phyloP scores from a whole-genome alignment of 2,888 invertebrate species.

The Cantharis rufa region DNA sequence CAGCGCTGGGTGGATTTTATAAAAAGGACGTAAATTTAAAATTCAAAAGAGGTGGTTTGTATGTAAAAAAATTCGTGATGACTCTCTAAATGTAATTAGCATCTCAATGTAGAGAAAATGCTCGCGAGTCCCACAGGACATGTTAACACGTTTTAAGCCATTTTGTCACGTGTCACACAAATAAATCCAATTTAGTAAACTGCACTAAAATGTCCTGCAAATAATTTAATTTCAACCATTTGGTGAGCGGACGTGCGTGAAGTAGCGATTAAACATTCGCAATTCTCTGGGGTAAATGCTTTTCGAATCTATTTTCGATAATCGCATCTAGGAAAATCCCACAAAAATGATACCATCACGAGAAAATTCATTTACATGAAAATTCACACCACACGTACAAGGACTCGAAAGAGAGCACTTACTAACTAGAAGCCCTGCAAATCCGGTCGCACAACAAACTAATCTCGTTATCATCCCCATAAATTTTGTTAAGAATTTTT shows the following conservation, averaged over 20 bases:
- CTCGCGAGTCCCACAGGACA: slow-evolving; percentile 18
- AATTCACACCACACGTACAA: neutral
- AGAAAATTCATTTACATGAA: neutral
- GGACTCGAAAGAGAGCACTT: neutral
- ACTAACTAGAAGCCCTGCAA: slow-evolving; percentile 15
- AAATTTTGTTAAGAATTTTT: slow-evolving; percentile 1
- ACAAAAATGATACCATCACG: neutral
- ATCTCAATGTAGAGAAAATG: slow-evolving; percentile 3
- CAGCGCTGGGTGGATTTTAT: neutral
- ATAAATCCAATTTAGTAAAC: slow-evolving; percentile 30
- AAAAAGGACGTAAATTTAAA: neutral
- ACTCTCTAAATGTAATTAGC: neutral
- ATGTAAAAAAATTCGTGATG: neutral
- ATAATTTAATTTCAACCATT: slow-evolving; percentile 29
- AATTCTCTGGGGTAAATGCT: slow-evolving; percentile 11
- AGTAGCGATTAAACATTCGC: slow-evolving; percentile 23
- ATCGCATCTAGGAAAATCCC: slow-evolving; percentile 3
- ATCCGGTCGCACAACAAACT: slow-evolving; percentile 14
- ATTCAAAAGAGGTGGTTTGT: neutral
- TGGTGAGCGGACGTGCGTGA: slow-evolving; percentile 21
- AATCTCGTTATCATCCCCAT: slow-evolving; percentile 14
- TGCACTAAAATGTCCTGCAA: slow-evolving; percentile 32
- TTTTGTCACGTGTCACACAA: slow-evolving; percentile 28
- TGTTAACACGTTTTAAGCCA: slow-evolving; percentile 15
- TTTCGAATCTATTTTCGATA: slow-evolving; percentile 10